These are phyloP conservation scores for Tridacna crocea DNA, from an alignment of 2,888 invertebrate genomes.

Conservation along the genomic window DNA sequence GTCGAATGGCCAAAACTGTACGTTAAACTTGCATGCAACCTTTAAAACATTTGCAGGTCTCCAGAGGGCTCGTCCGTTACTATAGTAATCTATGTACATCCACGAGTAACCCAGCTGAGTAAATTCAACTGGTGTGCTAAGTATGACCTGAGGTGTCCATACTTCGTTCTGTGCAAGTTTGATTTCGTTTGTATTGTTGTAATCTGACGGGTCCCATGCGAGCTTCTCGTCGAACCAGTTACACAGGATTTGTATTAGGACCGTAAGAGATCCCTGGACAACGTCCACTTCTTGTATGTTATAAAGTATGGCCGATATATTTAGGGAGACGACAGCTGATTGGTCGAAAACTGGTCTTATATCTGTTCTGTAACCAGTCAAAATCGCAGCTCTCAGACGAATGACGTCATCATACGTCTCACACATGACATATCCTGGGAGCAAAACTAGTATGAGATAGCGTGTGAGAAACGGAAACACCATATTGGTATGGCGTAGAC, in stretches of 20 bases:
- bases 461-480: not conserved
- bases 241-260: not conserved
- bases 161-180: slow-evolving; percentile 21
- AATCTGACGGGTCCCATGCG: slow-evolving; percentile 15
- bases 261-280: slow-evolving; percentile 22
- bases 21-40: slow-evolving; percentile 33
- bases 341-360: slow-evolving; percentile 30
- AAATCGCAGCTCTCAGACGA: slow-evolving; percentile 4
- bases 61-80: slow-evolving; percentile 20
- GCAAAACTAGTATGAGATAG: not conserved
- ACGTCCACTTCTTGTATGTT: slow-evolving; percentile 29
- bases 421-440: not conserved
- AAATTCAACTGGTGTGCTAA: slow-evolving; percentile 26
- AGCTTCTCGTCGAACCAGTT: slow-evolving; percentile 34
- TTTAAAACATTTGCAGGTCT: slow-evolving; percentile 19
- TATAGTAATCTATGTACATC: slow-evolving; percentile 13
- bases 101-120: slow-evolving; percentile 17
- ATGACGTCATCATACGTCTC: slow-evolving; percentile 28
- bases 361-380: slow-evolving; percentile 26
- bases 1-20: slow-evolving; percentile 33
- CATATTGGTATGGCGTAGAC: too few species aligned
- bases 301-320: slow-evolving; percentile 30
- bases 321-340: slow-evolving; percentile 21
- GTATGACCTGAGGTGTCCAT: slow-evolving; percentile 28
- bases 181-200: slow-evolving; percentile 24